Evolutionary conservation across 2,797 vertebrate species (phyloP), one percentile per base, ranked within the genome.

Genomic region (Ceyx erithaca): DNA sequence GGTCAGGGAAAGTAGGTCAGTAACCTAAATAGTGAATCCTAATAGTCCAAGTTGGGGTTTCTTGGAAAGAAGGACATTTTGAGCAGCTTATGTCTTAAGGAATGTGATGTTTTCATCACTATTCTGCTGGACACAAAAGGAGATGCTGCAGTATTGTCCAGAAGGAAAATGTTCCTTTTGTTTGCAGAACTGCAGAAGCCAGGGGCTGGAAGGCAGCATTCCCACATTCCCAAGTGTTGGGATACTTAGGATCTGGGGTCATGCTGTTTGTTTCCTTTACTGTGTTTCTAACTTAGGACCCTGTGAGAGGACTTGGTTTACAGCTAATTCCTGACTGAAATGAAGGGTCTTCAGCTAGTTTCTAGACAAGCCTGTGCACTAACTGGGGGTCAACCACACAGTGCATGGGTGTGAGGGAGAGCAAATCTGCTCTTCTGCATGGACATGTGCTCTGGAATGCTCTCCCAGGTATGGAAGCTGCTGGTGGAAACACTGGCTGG

Each of bases 1-100:
- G 91, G 87, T 80, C 89, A 92, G 75, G 70, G 14, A 73, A 96
- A 96, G 63, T 79, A 89, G 87, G 80, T 26, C 79, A 91, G 3
- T 0, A 54, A 77, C 37, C 58, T 61, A 30, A 61, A 43, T 10
- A 21, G 59, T 68, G 69, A 92, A 77, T 95, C 76, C 66, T 61
- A 48, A 45, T 43, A 61, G 46, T 21, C 31, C 14, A 52, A 81
- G 31, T 28, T 2, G 5, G 46, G 61, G 19, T 58, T 85, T 55
- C 35, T 43, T 51, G 14, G 18, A 46, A 61, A 64, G 54, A 46
- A 85, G 68, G 37, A 58, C 8, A 13, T 82, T 90, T 85, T 82
- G 37, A 62, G 35, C 58, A 43, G 48, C 26, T 85, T 37, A 2
- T 0, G 0, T 46, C 43, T 61, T 49, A 9, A 78, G 51, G 82